Percentiles rank a stretch among this genome's conserved stretches.
Evolutionary conservation across 1,140 invertebrate species (phyloP).

Genomic region (Euura saliciscinereae): DNA sequence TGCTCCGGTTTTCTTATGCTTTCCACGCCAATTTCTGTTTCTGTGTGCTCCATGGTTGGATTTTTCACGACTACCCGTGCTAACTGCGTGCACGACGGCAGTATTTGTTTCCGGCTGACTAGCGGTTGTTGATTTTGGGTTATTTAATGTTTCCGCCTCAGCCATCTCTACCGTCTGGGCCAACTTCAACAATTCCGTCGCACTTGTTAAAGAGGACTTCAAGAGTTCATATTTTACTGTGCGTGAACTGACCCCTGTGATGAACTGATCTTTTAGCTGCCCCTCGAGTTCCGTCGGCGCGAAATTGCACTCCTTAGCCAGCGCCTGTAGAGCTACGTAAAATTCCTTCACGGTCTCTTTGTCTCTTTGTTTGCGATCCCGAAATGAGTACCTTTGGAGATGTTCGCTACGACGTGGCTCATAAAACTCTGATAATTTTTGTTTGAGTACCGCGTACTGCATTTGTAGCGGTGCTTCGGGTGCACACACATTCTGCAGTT

Average conservation of each 20-base stretch:
- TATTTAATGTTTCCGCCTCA: too few species aligned
- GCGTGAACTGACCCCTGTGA: slow-evolving; percentile 4
- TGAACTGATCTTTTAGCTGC: slow-evolving; percentile 18
- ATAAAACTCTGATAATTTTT: slow-evolving; percentile 4
- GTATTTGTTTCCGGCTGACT: too few species aligned
- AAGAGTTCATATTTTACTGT: slow-evolving; percentile 16
- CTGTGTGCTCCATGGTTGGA: too few species aligned
- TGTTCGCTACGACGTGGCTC: slow-evolving; percentile 9
- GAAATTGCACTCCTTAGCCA: slow-evolving; percentile 17
- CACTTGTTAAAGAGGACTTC: not conserved
- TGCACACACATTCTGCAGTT: slow-evolving; percentile 6
- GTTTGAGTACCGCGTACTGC: not conserved
- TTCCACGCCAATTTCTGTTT: too few species aligned
- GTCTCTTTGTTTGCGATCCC: slow-evolving; percentile 14
- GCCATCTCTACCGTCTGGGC: slow-evolving; percentile 12
- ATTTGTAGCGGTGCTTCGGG: not conserved
- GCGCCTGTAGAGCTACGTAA: slow-evolving; percentile 1
- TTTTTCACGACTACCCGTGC: too few species aligned
- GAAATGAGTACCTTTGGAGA: slow-evolving; percentile 14
- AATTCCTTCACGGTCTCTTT: slow-evolving; percentile 16
- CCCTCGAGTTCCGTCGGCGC: not conserved
- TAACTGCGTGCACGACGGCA: too few species aligned
- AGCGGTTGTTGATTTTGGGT: too few species aligned
- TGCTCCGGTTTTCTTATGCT: too few species aligned
- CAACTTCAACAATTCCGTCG: not conserved